Evolutionary conservation across 2,797 vertebrate species (phyloP), one percentile per base, ranked within the genome.

Genomic region (Enteromius trimaculatus): DNA sequence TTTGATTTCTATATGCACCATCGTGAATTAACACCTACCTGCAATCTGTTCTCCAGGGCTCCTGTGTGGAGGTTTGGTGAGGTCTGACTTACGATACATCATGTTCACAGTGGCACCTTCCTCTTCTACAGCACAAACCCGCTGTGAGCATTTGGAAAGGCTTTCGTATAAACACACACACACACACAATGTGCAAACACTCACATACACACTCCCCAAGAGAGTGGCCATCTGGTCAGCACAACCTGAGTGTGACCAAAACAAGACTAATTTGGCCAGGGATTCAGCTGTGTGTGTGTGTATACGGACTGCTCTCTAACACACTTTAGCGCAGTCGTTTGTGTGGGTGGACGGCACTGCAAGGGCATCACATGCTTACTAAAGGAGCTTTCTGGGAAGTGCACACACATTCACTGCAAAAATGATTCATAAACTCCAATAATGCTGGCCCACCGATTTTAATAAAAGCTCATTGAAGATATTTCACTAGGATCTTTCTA

Each of bases 181-280:
- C 16, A 62, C 58, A 64, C n/a, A 65, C 6, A 16, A 55, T 37
- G 72, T 76, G 51, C 72, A 39, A 58, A 79, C 60, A 51, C 26
- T 17, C 23, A 23, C 26, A 60, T 29, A 80, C 70, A 65, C 60
- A 53, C 34, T 75, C 64, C 75, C 82, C 55, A 37, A 71, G 82
- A 88, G 78, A 86, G 79, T 62, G 88, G 88, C 94, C 94, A 95
- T 95, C 94, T 95, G 95, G 90, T 93, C 91, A 89, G 89, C 87
- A 86, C 88, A 92, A 92, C 89, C 89, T 81, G 84, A 89, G 83
- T 84, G 83, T 58, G 81, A 80, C 60, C 79, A 83, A 58, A 85
- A 86, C 81, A 83, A 84, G 79, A 66, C 77, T 85, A 66, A 80
- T 86, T 84, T 81, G 84, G 88, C 49, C 79, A 55, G 68, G 79